Base-by-base conservation (phyloP, 2,113 vertebrate genomes). In the Antechinus flavipes region DNA sequence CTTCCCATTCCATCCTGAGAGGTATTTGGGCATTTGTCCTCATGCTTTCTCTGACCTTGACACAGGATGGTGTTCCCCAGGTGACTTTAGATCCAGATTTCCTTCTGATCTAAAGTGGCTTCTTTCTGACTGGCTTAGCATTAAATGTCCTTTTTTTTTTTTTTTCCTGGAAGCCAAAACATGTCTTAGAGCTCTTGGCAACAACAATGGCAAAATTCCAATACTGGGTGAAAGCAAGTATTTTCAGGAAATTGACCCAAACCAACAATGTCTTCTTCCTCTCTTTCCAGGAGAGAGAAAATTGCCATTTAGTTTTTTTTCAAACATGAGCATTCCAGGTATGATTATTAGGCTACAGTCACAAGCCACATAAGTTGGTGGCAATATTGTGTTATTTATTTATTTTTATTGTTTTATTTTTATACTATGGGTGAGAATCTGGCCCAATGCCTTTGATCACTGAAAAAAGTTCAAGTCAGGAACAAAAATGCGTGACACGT, bases 211-310 rank as follows among this genome's bases (percentile, higher is more conserved):
- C 54, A 50, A 91, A 46, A 56, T 24, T 91, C 89, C 95, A 93
- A 90, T 4, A 50, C 89, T 93, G 61, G 46, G 54, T 58, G 94
- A 93, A 42, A 96, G 0, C 0, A 2, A 3, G 0, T 42, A 46
- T 94, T 96, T 93, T 93, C 46, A 96, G 91, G 35, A 94, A 91
- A 92, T 94, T 96, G 84, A 91, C 68, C 89, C 9, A 25, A 1
- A 76, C 68, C 50, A 94, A 55, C 16, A n/a, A 91, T 12, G n/a
- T 16, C 46, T 91, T 30, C 42, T 84, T 84, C 68, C 68, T 84
- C n/a, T 84, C 27, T 42, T 90, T 47, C 49, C 46, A 90, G 11
- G 90, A 50, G 2, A 11, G 25, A 26, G 90, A 42, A 84, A 84
- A 42, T 84, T 76, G n/a, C 0, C 11, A 90, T 90, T 47, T 90